These are phyloP conservation scores for Donacobius atricapilla DNA, from an alignment of 2,113 vertebrate species.

Conservation along the genomic window DNA sequence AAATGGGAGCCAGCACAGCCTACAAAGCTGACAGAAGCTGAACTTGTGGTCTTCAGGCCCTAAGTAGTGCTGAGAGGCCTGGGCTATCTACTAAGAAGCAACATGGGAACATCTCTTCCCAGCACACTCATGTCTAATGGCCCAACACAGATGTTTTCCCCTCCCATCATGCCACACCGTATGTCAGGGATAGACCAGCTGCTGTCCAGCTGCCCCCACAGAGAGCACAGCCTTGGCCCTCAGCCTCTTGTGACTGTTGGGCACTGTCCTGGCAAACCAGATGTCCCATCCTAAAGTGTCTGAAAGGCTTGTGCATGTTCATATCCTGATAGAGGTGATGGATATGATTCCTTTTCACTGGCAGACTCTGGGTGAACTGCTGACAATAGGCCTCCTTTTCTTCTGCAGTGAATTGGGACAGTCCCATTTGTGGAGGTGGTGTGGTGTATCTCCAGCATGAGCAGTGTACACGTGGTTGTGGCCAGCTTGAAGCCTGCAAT, in stretches of 20 bases:
- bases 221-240: neutral
- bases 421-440: neutral
- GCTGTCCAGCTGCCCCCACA: too few species aligned
- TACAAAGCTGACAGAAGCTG: neutral
- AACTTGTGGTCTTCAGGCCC: neutral
- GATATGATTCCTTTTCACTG: neutral
- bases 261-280: neutral
- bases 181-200: accelerated
- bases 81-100: neutral
- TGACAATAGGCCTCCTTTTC: neutral
- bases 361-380: accelerated
- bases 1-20: neutral
- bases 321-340: neutral
- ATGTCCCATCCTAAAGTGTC: too few species aligned
- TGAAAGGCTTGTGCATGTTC: neutral
- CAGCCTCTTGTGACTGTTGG: neutral
- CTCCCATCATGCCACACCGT: accelerated
- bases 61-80: neutral
- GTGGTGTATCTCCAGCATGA: accelerated
- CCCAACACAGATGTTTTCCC: neutral
- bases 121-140: neutral
- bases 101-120: neutral
- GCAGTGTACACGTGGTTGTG: accelerated
- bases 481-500: neutral
- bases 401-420: accelerated